Percentiles rank a stretch among this genome's conserved stretches.
Conservation (phyloP, 1,140 invertebrate genomes). For the Bombus vancouverensis region DNA sequence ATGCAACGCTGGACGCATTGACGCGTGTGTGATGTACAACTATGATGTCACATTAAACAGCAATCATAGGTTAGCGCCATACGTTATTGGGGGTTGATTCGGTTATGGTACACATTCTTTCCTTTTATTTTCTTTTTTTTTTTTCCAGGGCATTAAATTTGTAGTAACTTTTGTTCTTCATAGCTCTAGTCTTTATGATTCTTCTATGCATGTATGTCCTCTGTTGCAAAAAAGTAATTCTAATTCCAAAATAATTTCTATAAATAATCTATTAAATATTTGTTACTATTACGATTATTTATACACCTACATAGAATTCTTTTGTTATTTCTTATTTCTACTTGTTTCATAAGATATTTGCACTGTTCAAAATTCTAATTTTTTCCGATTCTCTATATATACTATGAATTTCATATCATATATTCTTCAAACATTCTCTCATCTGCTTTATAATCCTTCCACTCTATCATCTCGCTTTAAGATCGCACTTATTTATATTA, state of each 20-base stretch:
- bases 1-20: constrained; percentile 80
- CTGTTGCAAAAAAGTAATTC: constrained; percentile 14
- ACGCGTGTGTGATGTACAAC: constrained; percentile 80
- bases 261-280: constrained; percentile 13
- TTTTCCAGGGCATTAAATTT: constrained; percentile 49
- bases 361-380: constrained; percentile 29
- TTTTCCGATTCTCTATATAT: not conserved
- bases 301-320: constrained; percentile 36
- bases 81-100: constrained; percentile 76
- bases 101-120: constrained; percentile 74
- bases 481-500: constrained; percentile 19
- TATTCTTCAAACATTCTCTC: constrained; percentile 44
- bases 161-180: constrained; percentile 52
- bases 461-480: constrained; percentile 29
- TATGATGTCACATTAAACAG: constrained; percentile 81
- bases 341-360: constrained; percentile 16
- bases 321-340: constrained; percentile 16
- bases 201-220: constrained; percentile 60
- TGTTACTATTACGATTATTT: constrained; percentile 30
- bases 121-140: too few relatives aligned
- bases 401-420: constrained; percentile 26
- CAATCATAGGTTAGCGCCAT: constrained; percentile 82
- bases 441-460: constrained; percentile 15
- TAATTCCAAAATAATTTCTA: constrained; percentile 17
- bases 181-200: constrained; percentile 51